Base-by-base conservation (phyloP, 2,113 vertebrate genomes). In the Physeter macrocephalus region DNA sequence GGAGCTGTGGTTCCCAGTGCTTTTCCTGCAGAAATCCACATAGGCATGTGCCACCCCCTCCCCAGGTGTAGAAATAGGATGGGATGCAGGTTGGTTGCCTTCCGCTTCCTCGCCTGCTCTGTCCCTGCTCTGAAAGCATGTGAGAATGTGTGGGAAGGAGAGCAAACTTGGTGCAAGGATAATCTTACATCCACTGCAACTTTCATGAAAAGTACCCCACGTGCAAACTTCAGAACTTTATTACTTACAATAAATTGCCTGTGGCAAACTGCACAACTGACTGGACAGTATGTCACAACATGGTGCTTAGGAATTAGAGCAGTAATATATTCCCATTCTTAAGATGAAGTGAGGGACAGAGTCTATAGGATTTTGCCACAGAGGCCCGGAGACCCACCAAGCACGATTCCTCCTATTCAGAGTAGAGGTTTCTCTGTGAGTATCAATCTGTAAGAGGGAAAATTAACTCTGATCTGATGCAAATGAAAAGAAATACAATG, bases 181-280 rank as follows among this genome's bases (percentile, higher is more conserved):
- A 72, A 82, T 21, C 61, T 74, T 43, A 67, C 1, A 2, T 49
- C 69, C 9, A 27, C 66, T 91, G 20, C 54, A 69, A 11, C 66
- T 57, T 80, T 59, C 39, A 18, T 66, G 43, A 62, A 87, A 95
- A 96, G 21, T 29, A 25, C 27, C 74, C 27, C 62, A 34, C 74
- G 81, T 77, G 36, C 78, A 88, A 96, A 82, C 77, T 71, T 69
- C 27, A 15, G 23, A 82, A 86, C 82, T 78, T 71, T 62, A 41
- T 87, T 83, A 36, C 31, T 43, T 80, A 8, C 39, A 90, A 66
- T 57, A 97, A 83, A 92, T 81, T 62, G 54, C 61, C 94, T 90
- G n/a, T 88, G 82, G 72, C 77, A 93, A 93, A 81, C 34, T 75
- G 39, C 66, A n/a, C 77, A 18, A n/a, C 54, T 69, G 49, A 36